phyloP scores from a whole-genome alignment of 2,113 vertebrate species.

The Ifrita kowaldi region DNA sequence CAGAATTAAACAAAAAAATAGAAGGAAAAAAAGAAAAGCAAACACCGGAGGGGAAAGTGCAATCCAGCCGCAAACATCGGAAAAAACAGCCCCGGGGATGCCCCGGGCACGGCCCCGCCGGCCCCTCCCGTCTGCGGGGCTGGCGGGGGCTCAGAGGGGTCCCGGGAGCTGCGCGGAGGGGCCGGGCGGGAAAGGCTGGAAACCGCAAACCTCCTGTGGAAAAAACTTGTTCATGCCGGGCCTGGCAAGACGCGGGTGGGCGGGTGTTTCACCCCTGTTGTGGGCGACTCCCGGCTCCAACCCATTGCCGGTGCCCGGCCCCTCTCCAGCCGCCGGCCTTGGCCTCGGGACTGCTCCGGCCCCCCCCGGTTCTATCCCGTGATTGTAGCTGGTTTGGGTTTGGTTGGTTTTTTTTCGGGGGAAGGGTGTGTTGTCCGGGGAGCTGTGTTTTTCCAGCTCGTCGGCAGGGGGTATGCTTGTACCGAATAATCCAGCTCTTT shows the following conservation, averaged over 20 bases:
- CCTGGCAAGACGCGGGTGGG: neutral
- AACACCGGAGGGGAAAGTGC: neutral
- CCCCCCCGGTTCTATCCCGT: rapidly evolving
- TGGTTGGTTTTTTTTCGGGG: neutral
- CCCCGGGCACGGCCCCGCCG: neutral
- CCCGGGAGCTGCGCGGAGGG: neutral
- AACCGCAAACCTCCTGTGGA: neutral
- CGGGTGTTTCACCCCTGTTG: neutral
- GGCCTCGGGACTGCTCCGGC: too few relatives aligned
- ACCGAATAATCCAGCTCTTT: constrained; percentile 18
- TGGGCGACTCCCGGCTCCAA: neutral
- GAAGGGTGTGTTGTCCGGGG: neutral
- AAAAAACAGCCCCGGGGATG: neutral
- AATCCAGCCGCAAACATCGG: neutral
- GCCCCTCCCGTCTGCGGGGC: neutral
- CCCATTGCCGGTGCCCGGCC: neutral
- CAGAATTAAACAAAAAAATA: neutral
- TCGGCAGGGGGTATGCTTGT: constrained; percentile 57
- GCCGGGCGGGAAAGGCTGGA: neutral
- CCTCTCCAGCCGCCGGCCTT: neutral
- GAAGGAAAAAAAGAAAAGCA: neutral
- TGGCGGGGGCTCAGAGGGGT: neutral
- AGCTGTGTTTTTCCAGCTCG: constrained; percentile 35
- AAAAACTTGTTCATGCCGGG: neutral
- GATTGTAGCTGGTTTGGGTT: neutral